Conservation (phyloP, 2,888 invertebrate species). For the Dioctria linearis region DNA sequence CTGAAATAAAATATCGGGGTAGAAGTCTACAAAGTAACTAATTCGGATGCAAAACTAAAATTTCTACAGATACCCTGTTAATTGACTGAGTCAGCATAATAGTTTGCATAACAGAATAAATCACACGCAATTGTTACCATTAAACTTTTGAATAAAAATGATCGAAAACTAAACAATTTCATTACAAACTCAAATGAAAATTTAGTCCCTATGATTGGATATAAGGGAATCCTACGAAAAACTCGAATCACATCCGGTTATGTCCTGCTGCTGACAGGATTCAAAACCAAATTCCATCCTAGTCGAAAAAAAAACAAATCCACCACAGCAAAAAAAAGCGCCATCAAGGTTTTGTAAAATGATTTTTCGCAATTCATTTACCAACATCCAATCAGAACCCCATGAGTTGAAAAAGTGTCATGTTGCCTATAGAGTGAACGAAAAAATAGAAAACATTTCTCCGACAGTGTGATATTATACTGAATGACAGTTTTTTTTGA, state of each 20-base stretch:
- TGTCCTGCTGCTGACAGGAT: not conserved
- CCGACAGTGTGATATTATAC: constrained; percentile 24
- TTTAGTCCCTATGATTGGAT: not conserved
- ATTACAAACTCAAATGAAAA: not conserved
- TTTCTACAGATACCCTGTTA: too few species aligned
- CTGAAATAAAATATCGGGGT: too few species aligned
- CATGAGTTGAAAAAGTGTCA: constrained; percentile 22
- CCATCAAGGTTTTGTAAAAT: too few species aligned
- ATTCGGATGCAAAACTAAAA: too few species aligned
- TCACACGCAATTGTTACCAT: too few species aligned
- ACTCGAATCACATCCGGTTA: not conserved
- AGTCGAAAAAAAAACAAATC: not conserved
- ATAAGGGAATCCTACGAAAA: not conserved
- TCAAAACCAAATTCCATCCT: not conserved
- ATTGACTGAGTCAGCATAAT: too few species aligned
- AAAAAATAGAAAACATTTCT: constrained; percentile 14
- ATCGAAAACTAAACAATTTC: too few species aligned
- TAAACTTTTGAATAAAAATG: too few species aligned
- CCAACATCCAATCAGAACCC: constrained; percentile 25
- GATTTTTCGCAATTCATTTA: constrained; percentile 35
- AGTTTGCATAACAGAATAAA: too few species aligned
- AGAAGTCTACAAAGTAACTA: too few species aligned
- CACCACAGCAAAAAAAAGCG: too few species aligned
- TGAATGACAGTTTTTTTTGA: not conserved
- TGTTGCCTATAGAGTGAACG: not conserved